Conservation (phyloP, 2,113 vertebrate genomes). For the Anseranas semipalmata region DNA sequence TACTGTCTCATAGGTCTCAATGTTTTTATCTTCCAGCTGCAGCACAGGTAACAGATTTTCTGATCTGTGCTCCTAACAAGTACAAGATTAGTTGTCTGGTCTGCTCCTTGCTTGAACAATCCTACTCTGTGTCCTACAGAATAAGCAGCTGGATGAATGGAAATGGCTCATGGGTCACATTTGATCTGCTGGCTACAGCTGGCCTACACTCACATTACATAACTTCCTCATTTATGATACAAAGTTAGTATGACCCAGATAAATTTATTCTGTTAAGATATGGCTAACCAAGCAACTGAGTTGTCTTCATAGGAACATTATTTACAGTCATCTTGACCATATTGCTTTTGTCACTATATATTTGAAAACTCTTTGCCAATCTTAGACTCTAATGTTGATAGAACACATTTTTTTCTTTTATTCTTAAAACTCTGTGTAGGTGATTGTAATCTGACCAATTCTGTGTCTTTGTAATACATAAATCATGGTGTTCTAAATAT, state of each 20-base stretch:
- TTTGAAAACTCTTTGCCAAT: neutral
- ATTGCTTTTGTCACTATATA: neutral
- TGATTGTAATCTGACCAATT: neutral
- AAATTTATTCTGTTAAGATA: neutral
- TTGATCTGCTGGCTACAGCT: neutral
- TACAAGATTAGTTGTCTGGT: neutral
- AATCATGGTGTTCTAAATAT: neutral
- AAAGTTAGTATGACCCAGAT: neutral
- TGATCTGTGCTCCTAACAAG: neutral
- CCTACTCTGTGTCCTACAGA: neutral
- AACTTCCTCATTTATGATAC: neutral
- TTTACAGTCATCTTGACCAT: neutral
- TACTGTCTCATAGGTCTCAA: neutral
- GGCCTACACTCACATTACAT: neutral
- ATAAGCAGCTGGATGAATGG: neutral
- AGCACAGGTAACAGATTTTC: neutral
- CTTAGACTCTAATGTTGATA: neutral
- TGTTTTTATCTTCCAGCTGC: neutral
- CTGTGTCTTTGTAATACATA: neutral
- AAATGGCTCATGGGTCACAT: neutral
- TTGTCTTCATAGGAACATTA: neutral
- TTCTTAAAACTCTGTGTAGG: neutral
- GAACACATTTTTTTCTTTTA: neutral
- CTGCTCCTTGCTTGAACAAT: neutral
- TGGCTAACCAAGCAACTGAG: neutral